Evolutionary conservation across 2,113 vertebrate genomes (phyloP), one percentile per base, ranked within the genome.

Genomic region (Mystacornis crossleyi): DNA sequence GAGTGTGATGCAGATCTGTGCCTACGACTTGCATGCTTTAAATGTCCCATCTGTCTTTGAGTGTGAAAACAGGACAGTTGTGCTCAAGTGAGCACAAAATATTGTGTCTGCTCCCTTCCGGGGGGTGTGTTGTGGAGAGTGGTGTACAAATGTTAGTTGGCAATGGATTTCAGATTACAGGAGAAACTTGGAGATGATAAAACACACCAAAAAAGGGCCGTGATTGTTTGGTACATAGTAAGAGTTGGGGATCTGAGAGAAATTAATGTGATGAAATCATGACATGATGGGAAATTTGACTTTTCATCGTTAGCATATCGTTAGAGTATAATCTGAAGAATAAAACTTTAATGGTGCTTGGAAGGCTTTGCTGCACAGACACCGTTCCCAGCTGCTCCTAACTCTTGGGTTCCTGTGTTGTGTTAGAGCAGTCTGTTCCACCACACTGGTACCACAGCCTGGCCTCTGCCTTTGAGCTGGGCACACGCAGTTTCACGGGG

Each of bases 61-160:
- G 60, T 93, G 69, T 83, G 93, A 86, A 79, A 96, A 74, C 71
- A 64, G 79, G 28, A 38, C 38, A 48, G 92, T 78, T 96, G 69
- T 90, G 88, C 92, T 93, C 83, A 89, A 45, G 51, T 74, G 85
- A 92, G 88, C 90, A 53, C 90, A 86, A 95, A 95, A 83, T 86
- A 62, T 5, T 77, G 75, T 74, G 77, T 78, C 64, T 90, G 5
- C 83, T 95, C 83, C 89, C 86, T 91, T 95, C 83, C 89, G 92
- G 77, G 24, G 24, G 78, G 47, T 38, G 47, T 26, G n/a, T 64
- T 80, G 51, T 66, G 47, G 47, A 31, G 67, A 83, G 42, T 40
- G 58, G 29, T 89, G 60, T 64, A 54, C 67, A 83, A 92, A 57
- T 72, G 55, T 85, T 69, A 65, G 53, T 60, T 95, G 85, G 74